A percentile compares a stretch with the other conserved stretches of the same genome.
These are phyloP conservation scores for Budorcas taxicolor DNA, from an alignment of 2,113 vertebrate genomes.

Conservation along the genomic window DNA sequence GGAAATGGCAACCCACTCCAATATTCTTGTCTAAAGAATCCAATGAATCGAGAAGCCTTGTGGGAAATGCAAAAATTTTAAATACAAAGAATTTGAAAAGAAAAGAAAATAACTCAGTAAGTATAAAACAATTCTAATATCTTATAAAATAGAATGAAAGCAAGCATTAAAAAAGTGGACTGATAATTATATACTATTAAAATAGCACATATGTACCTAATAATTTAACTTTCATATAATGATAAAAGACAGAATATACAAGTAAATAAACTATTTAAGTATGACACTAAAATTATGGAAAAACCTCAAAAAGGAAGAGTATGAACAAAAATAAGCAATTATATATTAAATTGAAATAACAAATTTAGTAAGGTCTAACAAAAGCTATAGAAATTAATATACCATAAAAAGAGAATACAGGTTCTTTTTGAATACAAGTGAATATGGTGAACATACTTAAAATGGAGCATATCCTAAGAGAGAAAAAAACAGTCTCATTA, in stretches of 20 bases:
- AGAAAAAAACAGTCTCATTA: not conserved
- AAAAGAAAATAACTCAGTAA: not conserved
- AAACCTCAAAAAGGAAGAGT: not conserved
- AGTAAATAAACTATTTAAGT: not conserved
- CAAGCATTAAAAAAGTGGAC: not conserved
- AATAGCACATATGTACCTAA: not conserved
- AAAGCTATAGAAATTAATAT: not conserved
- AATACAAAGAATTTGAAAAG: not conserved
- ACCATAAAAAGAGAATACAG: not conserved
- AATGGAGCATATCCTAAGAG: not conserved
- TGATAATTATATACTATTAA: not conserved
- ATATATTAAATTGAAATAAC: not conserved
- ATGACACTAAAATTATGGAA: not conserved
- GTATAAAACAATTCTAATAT: not conserved
- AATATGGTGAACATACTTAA: not conserved
- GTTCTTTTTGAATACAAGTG: not conserved
- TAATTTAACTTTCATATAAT: not conserved
- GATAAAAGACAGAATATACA: not conserved
- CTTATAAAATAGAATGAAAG: not conserved
- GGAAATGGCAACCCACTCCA: not conserved
- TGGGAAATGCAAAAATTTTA: not conserved
- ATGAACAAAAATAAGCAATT: not conserved
- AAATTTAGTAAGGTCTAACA: not conserved
- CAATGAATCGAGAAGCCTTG: not conserved
- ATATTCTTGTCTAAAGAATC: not conserved